These are phyloP conservation scores for Leptopterna dolabrata DNA, from an alignment of 2,888 invertebrate genomes.

Conservation along the genomic window DNA sequence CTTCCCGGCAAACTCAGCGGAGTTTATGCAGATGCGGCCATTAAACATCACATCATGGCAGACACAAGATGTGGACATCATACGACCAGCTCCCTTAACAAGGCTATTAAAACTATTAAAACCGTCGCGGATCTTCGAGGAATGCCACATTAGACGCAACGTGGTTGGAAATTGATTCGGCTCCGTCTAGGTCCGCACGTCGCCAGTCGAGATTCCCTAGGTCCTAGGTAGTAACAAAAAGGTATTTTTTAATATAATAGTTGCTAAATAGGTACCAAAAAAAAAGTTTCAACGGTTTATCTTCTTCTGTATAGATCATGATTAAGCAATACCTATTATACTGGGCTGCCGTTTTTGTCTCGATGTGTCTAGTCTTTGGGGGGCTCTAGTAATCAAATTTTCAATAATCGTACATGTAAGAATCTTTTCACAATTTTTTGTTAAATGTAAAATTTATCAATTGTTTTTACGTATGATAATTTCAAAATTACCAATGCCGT, in stretches of 20 bases:
- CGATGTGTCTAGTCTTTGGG: too few relatives aligned
- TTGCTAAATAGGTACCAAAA: too few relatives aligned
- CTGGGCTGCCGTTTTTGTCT: too few relatives aligned
- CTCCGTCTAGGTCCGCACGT: not conserved
- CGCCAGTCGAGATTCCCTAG: not conserved
- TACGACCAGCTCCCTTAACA: constrained; percentile 18
- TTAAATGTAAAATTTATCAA: too few relatives aligned
- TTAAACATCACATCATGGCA: not conserved
- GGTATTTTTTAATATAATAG: not conserved
- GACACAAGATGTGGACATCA: constrained; percentile 1
- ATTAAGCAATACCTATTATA: too few relatives aligned
- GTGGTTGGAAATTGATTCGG: constrained; percentile 13
- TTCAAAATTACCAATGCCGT: too few relatives aligned
- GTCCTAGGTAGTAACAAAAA: constrained; percentile 16
- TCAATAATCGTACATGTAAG: too few relatives aligned
- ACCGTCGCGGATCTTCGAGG: not conserved
- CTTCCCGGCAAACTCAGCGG: not conserved
- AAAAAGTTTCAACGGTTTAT: too few relatives aligned
- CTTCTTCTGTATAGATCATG: too few relatives aligned
- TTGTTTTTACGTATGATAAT: too few relatives aligned
- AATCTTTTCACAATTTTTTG: too few relatives aligned
- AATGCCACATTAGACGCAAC: constrained; percentile 4
- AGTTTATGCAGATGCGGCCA: not conserved
- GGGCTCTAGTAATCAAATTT: too few relatives aligned
- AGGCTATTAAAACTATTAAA: constrained; percentile 35